These are phyloP conservation scores for Drosophila arizonae DNA, from an alignment of 1,140 invertebrate species.

Conservation along the genomic window DNA sequence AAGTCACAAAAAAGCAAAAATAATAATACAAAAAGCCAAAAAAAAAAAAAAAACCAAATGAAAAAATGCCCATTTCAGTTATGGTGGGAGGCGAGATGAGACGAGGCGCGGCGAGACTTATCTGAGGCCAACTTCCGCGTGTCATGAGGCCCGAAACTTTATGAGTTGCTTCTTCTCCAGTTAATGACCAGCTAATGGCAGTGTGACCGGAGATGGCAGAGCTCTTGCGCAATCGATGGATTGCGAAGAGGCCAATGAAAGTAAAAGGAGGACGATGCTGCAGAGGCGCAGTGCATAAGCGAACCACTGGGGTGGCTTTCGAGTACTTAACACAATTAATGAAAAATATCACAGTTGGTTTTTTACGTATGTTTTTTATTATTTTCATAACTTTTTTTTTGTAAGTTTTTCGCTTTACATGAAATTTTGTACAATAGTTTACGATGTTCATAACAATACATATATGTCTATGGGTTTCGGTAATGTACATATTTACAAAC, in stretches of 20 bases:
- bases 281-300: no score
- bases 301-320: conserved; percentile 15
- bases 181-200: conserved; percentile 41
- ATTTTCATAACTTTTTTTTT: conserved; percentile 33
- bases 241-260: conserved; percentile 32
- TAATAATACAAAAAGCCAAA: not conserved
- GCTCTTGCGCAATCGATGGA: conserved; percentile 34
- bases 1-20: conserved; percentile 7
- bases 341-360: conserved; percentile 9
- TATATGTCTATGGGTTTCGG: conserved; percentile 46
- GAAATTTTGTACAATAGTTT: conserved; percentile 52
- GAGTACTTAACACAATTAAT: conserved; percentile 46
- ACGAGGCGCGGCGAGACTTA: conserved; percentile 30
- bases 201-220: conserved; percentile 7
- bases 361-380: conserved; percentile 31
- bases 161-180: conserved; percentile 70
- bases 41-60: not conserved
- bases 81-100: not conserved
- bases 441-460: conserved; percentile 47
- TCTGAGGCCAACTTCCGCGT: conserved; percentile 67
- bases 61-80: conserved; percentile 46
- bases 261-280: conserved; percentile 34
- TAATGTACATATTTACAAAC: conserved; percentile 48
- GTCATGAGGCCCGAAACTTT: conserved; percentile 53
- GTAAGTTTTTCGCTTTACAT: conserved; percentile 31